Percentiles rank a stretch among this genome's conserved stretches.
Conservation (phyloP, 2,113 vertebrate species). For the Parus major region DNA sequence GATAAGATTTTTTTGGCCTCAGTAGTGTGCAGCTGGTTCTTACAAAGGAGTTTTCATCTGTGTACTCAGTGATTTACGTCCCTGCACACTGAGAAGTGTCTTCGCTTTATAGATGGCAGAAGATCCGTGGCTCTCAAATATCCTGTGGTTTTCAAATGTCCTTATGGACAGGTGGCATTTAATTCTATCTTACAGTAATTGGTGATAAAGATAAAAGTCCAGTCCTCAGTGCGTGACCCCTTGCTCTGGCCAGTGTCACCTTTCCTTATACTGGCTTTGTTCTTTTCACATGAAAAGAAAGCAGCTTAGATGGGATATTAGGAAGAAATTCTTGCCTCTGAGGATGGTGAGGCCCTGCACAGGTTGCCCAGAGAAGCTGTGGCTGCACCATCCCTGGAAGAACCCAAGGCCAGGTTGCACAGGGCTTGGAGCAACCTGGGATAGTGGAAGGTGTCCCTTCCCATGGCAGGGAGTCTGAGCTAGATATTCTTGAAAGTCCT, state of each 20-base stretch:
- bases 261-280: background rate
- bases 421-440: accelerated
- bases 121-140: background rate
- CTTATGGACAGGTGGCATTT: background rate
- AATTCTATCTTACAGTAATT: background rate
- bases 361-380: background rate
- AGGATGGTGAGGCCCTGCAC: background rate
- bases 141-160: accelerated
- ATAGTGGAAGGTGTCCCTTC: accelerated
- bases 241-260: accelerated
- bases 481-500: background rate
- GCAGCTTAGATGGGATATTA: background rate
- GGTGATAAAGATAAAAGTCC: background rate
- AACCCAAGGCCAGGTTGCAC: accelerated
- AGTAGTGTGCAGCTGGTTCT: background rate
- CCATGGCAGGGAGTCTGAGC: background rate
- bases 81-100: background rate
- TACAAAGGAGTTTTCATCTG: background rate
- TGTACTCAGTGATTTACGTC: background rate
- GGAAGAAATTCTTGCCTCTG: background rate
- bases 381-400: background rate
- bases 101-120: background rate
- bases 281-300: background rate
- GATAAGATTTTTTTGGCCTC: background rate
- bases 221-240: background rate